Percentiles rank a stretch among this genome's conserved stretches.
phyloP scores from a whole-genome alignment of 1,140 invertebrate genomes.

The Gonatopus flavifemur region DNA sequence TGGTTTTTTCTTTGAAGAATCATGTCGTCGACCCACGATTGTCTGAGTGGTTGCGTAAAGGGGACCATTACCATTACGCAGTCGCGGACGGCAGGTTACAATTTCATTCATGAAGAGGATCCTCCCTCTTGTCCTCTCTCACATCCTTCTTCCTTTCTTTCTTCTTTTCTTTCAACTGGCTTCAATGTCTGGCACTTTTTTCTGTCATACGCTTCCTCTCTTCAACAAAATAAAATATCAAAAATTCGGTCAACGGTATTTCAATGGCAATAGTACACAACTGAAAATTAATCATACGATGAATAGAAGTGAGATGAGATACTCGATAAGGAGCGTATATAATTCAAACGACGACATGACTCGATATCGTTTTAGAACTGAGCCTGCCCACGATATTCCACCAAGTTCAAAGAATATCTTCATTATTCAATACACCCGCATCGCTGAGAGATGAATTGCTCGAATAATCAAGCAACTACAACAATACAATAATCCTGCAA shows the following conservation, averaged over 20 bases:
- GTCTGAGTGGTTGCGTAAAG: conserved; percentile 41
- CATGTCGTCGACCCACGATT: conserved; percentile 31
- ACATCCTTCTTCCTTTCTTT: conserved; percentile 1
- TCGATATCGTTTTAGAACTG: no score
- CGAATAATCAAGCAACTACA: no score
- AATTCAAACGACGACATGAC: no score
- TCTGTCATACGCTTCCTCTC: conserved; percentile 9
- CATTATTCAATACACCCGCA: no score
- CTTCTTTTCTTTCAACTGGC: conserved; percentile 14
- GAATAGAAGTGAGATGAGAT: conserved; percentile 7
- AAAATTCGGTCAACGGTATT: conserved; percentile 10
- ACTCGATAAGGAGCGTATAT: conserved; percentile 49
- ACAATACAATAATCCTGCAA: no score
- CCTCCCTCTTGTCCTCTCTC: conserved; percentile 17
- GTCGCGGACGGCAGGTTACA: conserved; percentile 38
- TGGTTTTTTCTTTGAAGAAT: no score
- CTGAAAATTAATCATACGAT: conserved; percentile 28
- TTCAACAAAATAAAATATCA: not conserved
- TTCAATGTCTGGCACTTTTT: no score
- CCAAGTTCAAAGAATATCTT: no score
- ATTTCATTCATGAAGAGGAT: conserved; percentile 44
- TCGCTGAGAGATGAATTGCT: no score
- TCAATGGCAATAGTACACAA: conserved; percentile 35
- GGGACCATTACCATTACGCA: conserved; percentile 36
- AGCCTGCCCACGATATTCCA: no score